Base-by-base conservation (phyloP, 2,797 vertebrate species). In the Monodelphis domestica region DNA sequence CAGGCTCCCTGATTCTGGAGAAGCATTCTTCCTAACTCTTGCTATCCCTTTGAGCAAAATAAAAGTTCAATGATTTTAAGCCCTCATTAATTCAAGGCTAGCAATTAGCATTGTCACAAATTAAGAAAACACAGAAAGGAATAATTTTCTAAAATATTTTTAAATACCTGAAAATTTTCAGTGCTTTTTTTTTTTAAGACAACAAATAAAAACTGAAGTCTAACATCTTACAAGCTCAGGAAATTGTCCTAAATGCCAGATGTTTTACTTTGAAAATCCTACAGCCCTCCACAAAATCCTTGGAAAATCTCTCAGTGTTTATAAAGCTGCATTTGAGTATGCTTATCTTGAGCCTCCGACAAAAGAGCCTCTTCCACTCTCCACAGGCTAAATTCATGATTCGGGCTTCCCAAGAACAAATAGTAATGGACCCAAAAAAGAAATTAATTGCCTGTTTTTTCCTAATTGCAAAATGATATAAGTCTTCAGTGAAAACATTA, bases 241-340 rank as follows among this genome's bases (percentile, higher is more conserved):
- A 98, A 98, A 97, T 95, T 97, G 96, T 94, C n/a, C 2, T 96
- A 96, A 98, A 97, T 95, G 97, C 97, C 96, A 59, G 87, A 5
- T 95, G 95, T 94, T 98, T 98, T 96, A 96, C 95, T 98, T 96
- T 70, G 89, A 97, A 98, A 97, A 94, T 96, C 89, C 94, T 95
- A 97, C 87, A 96, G 96, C 92, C 95, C 95, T 97, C 93, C 97
- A 94, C 70, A 93, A 96, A 95, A 97, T 93, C 96, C 96, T 97
- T 50, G 93, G 88, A 95, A 96, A 91, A 94, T 97, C 95, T 97
- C 94, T 78, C 92, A 0, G 0, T 94, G 78, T 97, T 98, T 98
- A 96, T 96, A 92, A 94, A 96, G 96, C n/a, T 97, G 90, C 89
- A 53, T 91, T 96, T 0, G 0, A 5, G 91, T 97, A 96, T 92